phyloP scores from a whole-genome alignment of 2,797 vertebrate species.

The Myiothlypis coronata region DNA sequence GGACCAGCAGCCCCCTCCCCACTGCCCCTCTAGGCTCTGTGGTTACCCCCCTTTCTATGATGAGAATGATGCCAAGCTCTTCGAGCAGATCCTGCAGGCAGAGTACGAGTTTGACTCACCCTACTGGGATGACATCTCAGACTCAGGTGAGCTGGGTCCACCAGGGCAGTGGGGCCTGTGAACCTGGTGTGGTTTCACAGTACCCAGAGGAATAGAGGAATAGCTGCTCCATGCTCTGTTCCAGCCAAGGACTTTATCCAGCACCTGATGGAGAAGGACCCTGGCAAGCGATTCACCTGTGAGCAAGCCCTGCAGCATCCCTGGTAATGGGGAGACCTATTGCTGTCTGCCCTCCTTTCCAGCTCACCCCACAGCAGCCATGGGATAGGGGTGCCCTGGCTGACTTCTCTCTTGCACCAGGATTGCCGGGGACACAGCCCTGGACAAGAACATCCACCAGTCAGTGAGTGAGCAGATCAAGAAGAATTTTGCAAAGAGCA shows the following conservation, averaged over 20 bases:
- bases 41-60: constrained; percentile 90
- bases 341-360: not conserved
- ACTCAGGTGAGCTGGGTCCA: constrained; percentile 82
- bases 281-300: constrained; percentile 86
- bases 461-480: constrained; percentile 97
- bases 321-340: constrained; percentile 76
- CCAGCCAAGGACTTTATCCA: constrained; percentile 95
- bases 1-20: fast-evolving
- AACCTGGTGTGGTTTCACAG: fast-evolving
- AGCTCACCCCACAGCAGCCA: not conserved
- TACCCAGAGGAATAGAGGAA: not conserved
- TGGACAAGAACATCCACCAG: constrained; percentile 98
- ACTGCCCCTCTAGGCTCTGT: not conserved
- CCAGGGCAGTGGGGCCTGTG: not conserved
- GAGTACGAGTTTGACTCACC: constrained; percentile 98
- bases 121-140: constrained; percentile 98
- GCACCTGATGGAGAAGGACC: constrained; percentile 95
- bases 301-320: constrained; percentile 96
- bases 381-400: not conserved
- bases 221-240: not conserved
- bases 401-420: constrained; percentile 52
- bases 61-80: constrained; percentile 95
- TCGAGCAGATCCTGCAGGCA: constrained; percentile 94
- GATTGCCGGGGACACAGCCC: constrained; percentile 94
- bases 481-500: constrained; percentile 98